Base-by-base conservation (phyloP, 2,888 invertebrate genomes). In the Spodoptera exigua region DNA sequence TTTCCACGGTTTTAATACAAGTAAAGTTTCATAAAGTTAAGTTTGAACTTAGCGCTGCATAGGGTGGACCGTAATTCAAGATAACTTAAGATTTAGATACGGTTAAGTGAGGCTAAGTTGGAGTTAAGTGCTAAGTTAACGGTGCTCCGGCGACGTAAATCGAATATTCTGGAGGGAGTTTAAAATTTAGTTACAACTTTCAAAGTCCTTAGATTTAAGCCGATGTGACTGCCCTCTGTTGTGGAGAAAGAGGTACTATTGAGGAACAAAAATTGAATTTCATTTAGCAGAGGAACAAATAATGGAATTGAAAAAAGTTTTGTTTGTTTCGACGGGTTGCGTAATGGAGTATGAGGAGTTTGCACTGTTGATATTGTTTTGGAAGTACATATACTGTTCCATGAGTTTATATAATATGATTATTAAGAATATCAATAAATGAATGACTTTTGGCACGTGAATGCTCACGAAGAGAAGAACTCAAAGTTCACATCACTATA, bases 41-140 rank as follows among this genome's bases (percentile, higher is more conserved):
- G 74, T 79, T 61, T 64, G 74, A 78, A 88, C 86, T 88, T 85
- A 85, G 84, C 83, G 83, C 83, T 87, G 85, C 87, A 86, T 82
- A 83, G 81, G 80, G 80, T 80, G 79, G 80, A 71, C 82, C 83
- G 82, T 88, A 84, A 85, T 82, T 88, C 82, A 83, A 85, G 84
- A 88, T 85, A 88, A 89, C 84, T 89, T 87, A 84, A 89, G 87
- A 89, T 90, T 90, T 86, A 86, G 86, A 80, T 83, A 83, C 80
- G 83, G 85, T 84, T 88, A 87, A 89, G 87, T 86, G 81, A 82
- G 81, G 84, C 79, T 85, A 89, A 89, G 85, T 86, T 86, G 76
- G 80, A 87, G 81, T 86, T 86, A 88, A 89, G 89, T 87, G 89
- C 84, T 80, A 85, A 89, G 87, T 88, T 87, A 70, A 55, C 76